Evolutionary conservation across 2,113 vertebrate genomes (phyloP).

Genomic region (Crypturellus undulatus): DNA sequence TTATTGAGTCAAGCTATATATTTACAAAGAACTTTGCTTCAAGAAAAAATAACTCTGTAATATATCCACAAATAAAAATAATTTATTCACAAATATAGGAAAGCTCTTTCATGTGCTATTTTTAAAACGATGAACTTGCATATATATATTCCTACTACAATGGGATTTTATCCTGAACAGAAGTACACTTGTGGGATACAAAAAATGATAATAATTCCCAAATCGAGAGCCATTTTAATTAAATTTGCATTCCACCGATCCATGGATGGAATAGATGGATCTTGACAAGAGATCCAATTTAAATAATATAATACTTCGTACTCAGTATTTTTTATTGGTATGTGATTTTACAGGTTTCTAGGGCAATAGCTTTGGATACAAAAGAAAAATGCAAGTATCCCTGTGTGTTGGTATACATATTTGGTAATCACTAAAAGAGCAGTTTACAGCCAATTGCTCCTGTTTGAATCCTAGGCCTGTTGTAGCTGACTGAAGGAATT

Average conservation of each 20-base stretch:
- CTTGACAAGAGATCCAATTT: conserved; percentile 33
- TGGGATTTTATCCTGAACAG: not conserved
- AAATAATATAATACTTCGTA: not conserved
- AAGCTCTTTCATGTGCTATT: not conserved
- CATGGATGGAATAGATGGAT: not conserved
- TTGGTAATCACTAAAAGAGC: not conserved
- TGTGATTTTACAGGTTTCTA: not conserved
- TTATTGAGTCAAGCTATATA: not conserved
- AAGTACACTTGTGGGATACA: not conserved
- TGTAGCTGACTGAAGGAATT: not conserved
- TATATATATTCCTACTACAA: not conserved
- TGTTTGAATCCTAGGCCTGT: not conserved
- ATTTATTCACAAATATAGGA: not conserved
- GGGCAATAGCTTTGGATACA: not conserved
- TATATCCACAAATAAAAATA: conserved; percentile 6
- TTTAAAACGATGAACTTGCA: not conserved
- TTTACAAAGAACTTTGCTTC: conserved; percentile 10
- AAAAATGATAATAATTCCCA: conserved; percentile 15
- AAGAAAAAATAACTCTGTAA: not conserved
- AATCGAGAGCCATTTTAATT: conserved; percentile 50
- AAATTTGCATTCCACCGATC: conserved; percentile 43
- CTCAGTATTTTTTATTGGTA: not conserved
- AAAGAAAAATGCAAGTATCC: not conserved
- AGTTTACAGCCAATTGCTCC: not conserved
- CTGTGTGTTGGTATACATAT: not conserved